Conservation (phyloP, 2,113 vertebrate genomes). For the Canis aureus region DNA sequence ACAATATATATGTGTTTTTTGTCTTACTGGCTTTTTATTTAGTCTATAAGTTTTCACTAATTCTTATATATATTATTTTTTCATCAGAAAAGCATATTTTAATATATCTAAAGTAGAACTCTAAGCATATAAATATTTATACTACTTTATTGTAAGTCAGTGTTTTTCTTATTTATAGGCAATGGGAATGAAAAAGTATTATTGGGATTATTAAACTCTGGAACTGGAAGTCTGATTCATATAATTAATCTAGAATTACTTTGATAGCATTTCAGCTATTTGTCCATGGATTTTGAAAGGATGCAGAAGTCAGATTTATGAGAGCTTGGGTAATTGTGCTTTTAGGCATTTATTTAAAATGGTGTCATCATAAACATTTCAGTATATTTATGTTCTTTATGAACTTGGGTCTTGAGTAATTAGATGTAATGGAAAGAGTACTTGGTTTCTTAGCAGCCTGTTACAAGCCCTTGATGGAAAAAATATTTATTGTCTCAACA, state of each 20-base stretch:
- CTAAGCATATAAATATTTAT: background rate
- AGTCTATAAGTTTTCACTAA: background rate
- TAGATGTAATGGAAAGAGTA: background rate
- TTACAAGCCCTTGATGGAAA: background rate
- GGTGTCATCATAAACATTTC: slow-evolving; percentile 21
- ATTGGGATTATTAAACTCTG: slow-evolving; percentile 57
- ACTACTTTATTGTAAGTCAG: background rate
- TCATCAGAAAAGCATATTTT: background rate
- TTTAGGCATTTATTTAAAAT: slow-evolving; percentile 52
- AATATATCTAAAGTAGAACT: slow-evolving; percentile 3
- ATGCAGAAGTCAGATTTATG: slow-evolving; percentile 51
- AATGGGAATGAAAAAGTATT: background rate
- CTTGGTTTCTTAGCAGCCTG: background rate
- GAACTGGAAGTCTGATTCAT: slow-evolving; percentile 14
- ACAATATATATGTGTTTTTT: background rate
- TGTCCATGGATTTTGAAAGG: slow-evolving; percentile 55
- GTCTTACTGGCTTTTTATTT: background rate
- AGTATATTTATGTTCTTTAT: background rate
- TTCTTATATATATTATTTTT: background rate
- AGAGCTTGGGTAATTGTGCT: background rate
- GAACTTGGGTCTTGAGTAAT: slow-evolving; percentile 23
- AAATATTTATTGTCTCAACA: background rate
- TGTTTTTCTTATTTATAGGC: background rate
- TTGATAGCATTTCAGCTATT: slow-evolving; percentile 28
- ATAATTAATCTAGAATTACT: slow-evolving; percentile 60